phyloP scores from a whole-genome alignment of 2,888 invertebrate genomes.

The Drosophila testacea region DNA sequence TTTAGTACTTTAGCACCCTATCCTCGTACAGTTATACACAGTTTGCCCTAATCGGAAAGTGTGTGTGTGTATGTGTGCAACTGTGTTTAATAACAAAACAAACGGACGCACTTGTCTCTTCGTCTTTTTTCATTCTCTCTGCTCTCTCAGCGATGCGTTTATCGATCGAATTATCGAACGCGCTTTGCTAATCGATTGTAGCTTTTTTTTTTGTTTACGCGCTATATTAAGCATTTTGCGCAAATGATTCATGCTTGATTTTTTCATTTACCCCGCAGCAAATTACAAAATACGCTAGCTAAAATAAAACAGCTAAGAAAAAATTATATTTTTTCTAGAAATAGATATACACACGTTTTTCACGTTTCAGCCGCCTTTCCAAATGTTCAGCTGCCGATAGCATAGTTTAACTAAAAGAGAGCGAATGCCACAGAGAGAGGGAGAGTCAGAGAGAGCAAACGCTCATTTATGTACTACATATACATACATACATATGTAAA shows the following conservation, averaged over 20 bases:
- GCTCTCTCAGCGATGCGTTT: constrained; percentile 38
- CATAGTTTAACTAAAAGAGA: constrained; percentile 21
- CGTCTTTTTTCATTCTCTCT: constrained; percentile 6
- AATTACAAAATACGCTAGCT: constrained; percentile 51
- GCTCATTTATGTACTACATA: constrained; percentile 26
- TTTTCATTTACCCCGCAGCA: constrained; percentile 20
- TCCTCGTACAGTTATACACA: constrained; percentile 51
- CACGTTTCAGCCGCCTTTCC: constrained; percentile 51
- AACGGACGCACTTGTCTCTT: constrained; percentile 57
- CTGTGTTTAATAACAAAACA: constrained; percentile 64
- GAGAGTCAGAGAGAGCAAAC: constrained; percentile 30
- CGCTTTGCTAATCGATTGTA: constrained; percentile 47
- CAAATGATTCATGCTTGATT: constrained; percentile 61
- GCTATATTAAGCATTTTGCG: constrained; percentile 29
- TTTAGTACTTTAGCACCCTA: no score
- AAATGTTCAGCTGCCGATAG: constrained; percentile 39
- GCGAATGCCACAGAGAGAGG: constrained; percentile 6
- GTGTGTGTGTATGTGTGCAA: constrained; percentile 7
- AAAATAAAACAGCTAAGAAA: constrained; percentile 43
- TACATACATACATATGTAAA: constrained; percentile 13
- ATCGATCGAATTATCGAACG: constrained; percentile 57
- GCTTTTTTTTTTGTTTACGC: constrained; percentile 61
- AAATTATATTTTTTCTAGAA: constrained; percentile 60
- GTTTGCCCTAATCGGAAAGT: constrained; percentile 35
- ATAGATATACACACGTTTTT: constrained; percentile 80